Evolutionary conservation across 2,113 vertebrate species (phyloP), one percentile per base, ranked within the genome.

Genomic region (Gopherus flavomarginatus): DNA sequence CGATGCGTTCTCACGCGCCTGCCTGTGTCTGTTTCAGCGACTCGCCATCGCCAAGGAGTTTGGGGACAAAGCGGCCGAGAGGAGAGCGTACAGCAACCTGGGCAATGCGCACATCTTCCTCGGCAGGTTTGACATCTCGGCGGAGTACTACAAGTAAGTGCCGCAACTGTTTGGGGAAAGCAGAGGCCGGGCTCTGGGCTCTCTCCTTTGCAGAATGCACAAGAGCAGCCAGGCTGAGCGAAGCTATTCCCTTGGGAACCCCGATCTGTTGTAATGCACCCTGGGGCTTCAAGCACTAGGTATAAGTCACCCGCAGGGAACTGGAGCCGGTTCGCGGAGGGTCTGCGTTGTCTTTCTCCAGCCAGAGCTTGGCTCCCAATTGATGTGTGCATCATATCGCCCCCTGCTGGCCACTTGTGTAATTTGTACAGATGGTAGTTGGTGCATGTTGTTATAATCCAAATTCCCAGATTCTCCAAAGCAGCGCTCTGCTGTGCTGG

Each of bases 1-100:
- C 1, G 65, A 26, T 42, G 53, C 9, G 87, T 65, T 22, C 92
- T 90, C 69, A 94, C 13, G 1, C 2, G 1, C n/a, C 54, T 90
- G 44, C 97, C 21, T 93, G n/a, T 24, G 85, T 85, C 90, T 83
- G 47, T 97, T 92, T 44, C 98, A 99, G 99, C 98, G 99, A 90
- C 99, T 99, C 16, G 99, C 99, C 96, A 99, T 99, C 1, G 99
- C 99, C 26, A 99, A 99, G 98, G 99, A 99, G 94, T 99, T 99
- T 57, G 99, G 99, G 87, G 99, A 99, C 98, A 99, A 99, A 97
- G 99, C 99, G 0, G 99, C 99, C 0, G 99, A 99, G 95, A 97
- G 99, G 84, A 96, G 99, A 79, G 99, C 99, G 0, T 99, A 99
- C 98, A 99, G 99, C 98, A 99, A 99, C 96, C 98, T 99, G 53